Evolutionary conservation across 2,888 invertebrate genomes (phyloP).

Genomic region (Creontiades dilutus): DNA sequence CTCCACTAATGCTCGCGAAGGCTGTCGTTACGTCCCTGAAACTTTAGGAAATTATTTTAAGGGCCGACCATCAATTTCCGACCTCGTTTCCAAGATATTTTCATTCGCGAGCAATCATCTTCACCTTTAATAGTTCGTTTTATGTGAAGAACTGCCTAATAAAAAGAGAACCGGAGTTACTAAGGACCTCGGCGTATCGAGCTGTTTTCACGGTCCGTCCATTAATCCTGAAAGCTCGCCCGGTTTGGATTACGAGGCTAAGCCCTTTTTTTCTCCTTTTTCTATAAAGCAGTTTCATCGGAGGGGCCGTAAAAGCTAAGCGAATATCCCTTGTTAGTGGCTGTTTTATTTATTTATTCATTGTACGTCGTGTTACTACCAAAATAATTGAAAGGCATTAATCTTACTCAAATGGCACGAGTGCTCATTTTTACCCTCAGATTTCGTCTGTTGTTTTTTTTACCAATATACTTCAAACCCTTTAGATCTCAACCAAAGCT

Average conservation of each 20-base stretch:
- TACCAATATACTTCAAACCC: too few species aligned
- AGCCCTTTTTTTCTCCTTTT: not conserved
- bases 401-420: not conserved
- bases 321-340: conserved; percentile 1
- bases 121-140: conserved; percentile 7
- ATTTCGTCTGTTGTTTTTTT: too few species aligned
- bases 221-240: conserved; percentile 25
- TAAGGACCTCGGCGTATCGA: conserved; percentile 14
- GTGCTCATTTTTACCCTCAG: not conserved
- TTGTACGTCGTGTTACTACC: not conserved
- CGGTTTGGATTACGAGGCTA: conserved; percentile 6
- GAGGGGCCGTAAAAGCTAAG: not conserved
- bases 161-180: not conserved
- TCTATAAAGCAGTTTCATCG: conserved; percentile 3
- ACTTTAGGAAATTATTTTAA: too few species aligned
- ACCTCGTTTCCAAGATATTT: not conserved
- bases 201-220: conserved; percentile 5
- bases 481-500: too few species aligned
- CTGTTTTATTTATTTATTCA: conserved; percentile 4
- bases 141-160: not conserved
- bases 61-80: too few species aligned
- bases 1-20: too few species aligned
- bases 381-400: not conserved
- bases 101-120: not conserved
- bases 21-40: too few species aligned